phyloP scores from a whole-genome alignment of 2,888 invertebrate genomes.

The Yponomeuta malinellus region DNA sequence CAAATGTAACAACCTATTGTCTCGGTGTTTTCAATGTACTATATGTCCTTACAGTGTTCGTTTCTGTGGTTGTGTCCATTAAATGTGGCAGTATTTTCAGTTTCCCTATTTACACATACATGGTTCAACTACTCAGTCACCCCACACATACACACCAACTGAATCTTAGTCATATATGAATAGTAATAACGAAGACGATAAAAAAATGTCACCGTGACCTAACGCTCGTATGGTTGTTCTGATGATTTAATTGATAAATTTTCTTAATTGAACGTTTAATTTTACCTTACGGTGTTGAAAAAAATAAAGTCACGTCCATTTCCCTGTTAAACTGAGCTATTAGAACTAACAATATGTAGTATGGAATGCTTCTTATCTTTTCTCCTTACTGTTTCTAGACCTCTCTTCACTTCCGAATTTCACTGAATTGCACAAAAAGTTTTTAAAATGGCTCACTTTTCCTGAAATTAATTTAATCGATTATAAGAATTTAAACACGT shows the following conservation, averaged over 20 bases:
- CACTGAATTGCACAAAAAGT: constrained; percentile 72
- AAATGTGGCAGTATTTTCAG: constrained; percentile 15
- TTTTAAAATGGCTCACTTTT: constrained; percentile 76
- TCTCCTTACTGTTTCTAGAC: constrained; percentile 69
- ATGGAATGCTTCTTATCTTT: constrained; percentile 69
- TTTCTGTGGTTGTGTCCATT: constrained; percentile 4
- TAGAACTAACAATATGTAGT: constrained; percentile 65
- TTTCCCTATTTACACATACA: constrained; percentile 33
- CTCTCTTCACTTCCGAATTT: constrained; percentile 69
- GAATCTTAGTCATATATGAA: constrained; percentile 8
- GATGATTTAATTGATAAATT: not conserved
- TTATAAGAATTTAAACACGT: constrained; percentile 43
- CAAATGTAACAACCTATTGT: not conserved
- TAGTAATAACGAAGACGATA: not conserved
- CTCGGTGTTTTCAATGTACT: constrained; percentile 1
- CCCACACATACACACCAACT: constrained; percentile 36
- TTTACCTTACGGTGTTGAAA: constrained; percentile 35
- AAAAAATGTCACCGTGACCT: constrained; percentile 15
- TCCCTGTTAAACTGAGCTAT: constrained; percentile 76
- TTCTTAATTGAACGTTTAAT: constrained; percentile 10
- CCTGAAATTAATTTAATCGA: constrained; percentile 51
- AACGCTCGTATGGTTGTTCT: constrained; percentile 14
- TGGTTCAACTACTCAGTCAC: constrained; percentile 40
- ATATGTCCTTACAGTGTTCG: not conserved
- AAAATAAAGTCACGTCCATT: constrained; percentile 52